Percentiles rank a stretch among this genome's conserved stretches.
Conservation (phyloP, 2,888 invertebrate species). For the Lutraria lutraria region DNA sequence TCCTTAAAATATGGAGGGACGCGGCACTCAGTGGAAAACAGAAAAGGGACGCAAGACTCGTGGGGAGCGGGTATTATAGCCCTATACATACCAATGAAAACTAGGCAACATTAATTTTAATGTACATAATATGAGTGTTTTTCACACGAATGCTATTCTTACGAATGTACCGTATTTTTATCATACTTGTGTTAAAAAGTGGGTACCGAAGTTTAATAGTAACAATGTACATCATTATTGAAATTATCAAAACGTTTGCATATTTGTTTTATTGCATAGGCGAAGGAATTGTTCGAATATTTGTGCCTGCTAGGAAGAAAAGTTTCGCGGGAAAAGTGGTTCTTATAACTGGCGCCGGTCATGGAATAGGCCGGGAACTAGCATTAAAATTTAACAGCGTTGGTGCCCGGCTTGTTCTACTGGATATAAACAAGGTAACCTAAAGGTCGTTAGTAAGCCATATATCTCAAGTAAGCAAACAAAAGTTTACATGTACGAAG, state of each 20-base stretch:
- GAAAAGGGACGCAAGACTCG: too few species aligned
- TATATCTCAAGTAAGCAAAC: not conserved
- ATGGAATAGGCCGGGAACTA: slow-evolving; percentile 83
- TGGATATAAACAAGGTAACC: slow-evolving; percentile 83
- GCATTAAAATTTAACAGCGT: slow-evolving; percentile 77
- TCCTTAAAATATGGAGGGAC: too few species aligned
- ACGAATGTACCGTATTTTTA: not conserved
- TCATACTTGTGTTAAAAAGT: not conserved
- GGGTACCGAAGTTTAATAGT: not conserved
- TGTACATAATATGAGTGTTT: not conserved
- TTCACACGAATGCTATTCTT: not conserved
- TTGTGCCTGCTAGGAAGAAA: slow-evolving; percentile 75
- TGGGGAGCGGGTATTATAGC: too few species aligned
- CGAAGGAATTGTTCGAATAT: slow-evolving; percentile 64
- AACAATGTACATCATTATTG: slow-evolving; percentile 47
- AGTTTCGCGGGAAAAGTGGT: slow-evolving; percentile 77
- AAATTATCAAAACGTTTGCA: slow-evolving; percentile 57
- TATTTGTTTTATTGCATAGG: slow-evolving; percentile 70
- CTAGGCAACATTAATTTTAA: too few species aligned
- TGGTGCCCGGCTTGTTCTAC: slow-evolving; percentile 80
- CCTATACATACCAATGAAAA: too few species aligned
- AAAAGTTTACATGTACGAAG: too few species aligned
- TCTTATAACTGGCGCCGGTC: slow-evolving; percentile 83
- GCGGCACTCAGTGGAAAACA: too few species aligned
- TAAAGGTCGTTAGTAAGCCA: not conserved